These are phyloP conservation scores for Drosophila parthenogenetica DNA, from an alignment of 2,888 invertebrate genomes.

Conservation along the genomic window DNA sequence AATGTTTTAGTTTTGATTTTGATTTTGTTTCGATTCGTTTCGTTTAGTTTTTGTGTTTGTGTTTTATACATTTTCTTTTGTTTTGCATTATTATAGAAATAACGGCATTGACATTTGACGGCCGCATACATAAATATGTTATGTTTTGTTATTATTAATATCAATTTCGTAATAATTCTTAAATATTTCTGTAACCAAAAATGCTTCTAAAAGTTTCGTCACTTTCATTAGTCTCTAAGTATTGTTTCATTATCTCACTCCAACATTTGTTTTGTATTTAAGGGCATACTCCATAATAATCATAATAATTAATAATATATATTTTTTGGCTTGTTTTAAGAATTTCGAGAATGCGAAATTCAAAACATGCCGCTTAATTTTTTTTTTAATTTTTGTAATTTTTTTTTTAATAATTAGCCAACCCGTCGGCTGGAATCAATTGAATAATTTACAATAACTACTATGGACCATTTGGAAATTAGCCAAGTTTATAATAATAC, in stretches of 20 bases:
- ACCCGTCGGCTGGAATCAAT: constrained; percentile 44
- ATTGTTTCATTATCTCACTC: constrained; percentile 85
- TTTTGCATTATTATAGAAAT: constrained; percentile 60
- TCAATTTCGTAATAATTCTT: constrained; percentile 72
- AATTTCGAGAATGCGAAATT: background rate
- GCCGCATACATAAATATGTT: constrained; percentile 63
- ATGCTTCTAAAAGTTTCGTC: constrained; percentile 78
- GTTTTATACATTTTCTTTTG: constrained; percentile 63
- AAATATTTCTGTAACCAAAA: constrained; percentile 74
- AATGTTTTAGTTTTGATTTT: constrained; percentile 21
- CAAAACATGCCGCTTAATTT: background rate
- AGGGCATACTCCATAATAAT: constrained; percentile 67
- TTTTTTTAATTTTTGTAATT: background rate
- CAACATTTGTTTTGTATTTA: constrained; percentile 82
- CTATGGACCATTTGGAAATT: constrained; percentile 70
- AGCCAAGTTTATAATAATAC: constrained; percentile 43
- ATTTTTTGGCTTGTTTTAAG: too few species aligned
- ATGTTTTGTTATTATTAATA: constrained; percentile 58
- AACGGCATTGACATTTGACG: constrained; percentile 64
- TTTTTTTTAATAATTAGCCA: constrained; percentile 12
- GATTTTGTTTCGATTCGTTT: constrained; percentile 30
- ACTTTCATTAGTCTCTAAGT: constrained; percentile 82
- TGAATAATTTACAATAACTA: constrained; percentile 73
- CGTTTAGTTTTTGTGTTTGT: constrained; percentile 16
- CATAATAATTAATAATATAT: constrained; percentile 23